phyloP scores from a whole-genome alignment of 1,140 invertebrate species.

The Sarcophaga bullata region DNA sequence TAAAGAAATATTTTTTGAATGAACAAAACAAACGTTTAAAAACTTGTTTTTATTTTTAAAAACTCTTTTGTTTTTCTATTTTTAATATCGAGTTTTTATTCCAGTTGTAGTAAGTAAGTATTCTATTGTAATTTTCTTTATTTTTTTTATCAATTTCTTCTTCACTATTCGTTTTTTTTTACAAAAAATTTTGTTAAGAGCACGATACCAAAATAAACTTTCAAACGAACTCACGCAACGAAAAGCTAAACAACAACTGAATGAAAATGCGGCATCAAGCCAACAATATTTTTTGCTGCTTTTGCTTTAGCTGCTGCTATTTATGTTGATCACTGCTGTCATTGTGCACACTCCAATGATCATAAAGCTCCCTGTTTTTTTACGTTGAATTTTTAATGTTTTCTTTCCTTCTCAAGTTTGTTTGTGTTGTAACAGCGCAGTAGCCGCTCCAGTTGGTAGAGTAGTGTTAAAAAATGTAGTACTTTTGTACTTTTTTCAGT shows the following conservation, averaged over 20 bases:
- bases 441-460: not conserved
- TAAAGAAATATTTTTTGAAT: conserved; percentile 17
- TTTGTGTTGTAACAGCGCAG: not conserved
- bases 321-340: conserved; percentile 9
- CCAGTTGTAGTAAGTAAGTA: too few species aligned
- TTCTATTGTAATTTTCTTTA: not conserved
- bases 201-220: not conserved
- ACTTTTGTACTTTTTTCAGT: too few species aligned
- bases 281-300: conserved; percentile 13
- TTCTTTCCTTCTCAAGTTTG: not conserved
- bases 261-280: conserved; percentile 33
- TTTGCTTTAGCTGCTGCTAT: not conserved
- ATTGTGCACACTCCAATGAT: conserved; percentile 24
- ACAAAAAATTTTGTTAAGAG: too few species aligned
- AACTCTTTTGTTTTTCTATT: not conserved
- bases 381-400: conserved; percentile 1
- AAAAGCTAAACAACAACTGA: conserved; percentile 36
- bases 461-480: too few species aligned
- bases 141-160: too few species aligned
- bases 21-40: not conserved
- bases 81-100: not conserved
- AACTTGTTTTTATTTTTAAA: conserved; percentile 24
- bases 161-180: too few species aligned
- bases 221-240: conserved; percentile 37
- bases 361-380: conserved; percentile 8